These are phyloP conservation scores for Spodoptera exigua DNA, from an alignment of 2,888 invertebrate species.

Conservation along the genomic window DNA sequence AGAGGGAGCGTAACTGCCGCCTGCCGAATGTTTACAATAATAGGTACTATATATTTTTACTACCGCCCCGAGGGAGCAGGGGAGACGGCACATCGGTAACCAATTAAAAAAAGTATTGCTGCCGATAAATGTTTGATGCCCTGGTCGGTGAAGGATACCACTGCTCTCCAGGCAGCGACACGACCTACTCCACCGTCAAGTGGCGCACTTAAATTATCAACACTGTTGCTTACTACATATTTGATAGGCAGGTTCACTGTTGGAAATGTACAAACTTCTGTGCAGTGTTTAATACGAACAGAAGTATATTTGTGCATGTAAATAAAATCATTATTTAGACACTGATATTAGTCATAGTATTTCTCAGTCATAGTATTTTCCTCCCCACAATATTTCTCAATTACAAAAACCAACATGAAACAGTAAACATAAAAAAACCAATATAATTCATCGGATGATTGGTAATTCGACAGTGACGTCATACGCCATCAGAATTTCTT, in stretches of 20 bases:
- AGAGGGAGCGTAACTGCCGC: constrained; percentile 77
- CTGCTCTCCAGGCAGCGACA: constrained; percentile 8
- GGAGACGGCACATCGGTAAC: constrained; percentile 69
- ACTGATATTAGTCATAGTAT: too few species aligned
- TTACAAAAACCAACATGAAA: too few species aligned
- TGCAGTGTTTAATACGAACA: too few species aligned
- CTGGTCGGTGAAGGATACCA: constrained; percentile 19
- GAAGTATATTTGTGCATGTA: too few species aligned
- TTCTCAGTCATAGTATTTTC: too few species aligned
- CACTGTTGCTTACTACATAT: too few species aligned
- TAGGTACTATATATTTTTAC: constrained; percentile 79
- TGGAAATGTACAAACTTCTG: too few species aligned
- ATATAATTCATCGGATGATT: constrained; percentile 44
- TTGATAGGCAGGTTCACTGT: too few species aligned
- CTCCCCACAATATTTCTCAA: too few species aligned
- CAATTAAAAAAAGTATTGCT: constrained; percentile 65
- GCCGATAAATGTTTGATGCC: constrained; percentile 55
- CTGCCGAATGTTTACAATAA: constrained; percentile 77
- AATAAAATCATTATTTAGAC: too few species aligned
- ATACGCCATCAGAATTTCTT: constrained; percentile 62
- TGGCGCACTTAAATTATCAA: too few species aligned
- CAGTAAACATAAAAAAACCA: too few species aligned
- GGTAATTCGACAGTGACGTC: constrained; percentile 37
- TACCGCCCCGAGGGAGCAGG: constrained; percentile 66
- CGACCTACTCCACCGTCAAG: not conserved